phyloP scores from a whole-genome alignment of 2,797 vertebrate genomes.

The Gallinago nigripennis region DNA sequence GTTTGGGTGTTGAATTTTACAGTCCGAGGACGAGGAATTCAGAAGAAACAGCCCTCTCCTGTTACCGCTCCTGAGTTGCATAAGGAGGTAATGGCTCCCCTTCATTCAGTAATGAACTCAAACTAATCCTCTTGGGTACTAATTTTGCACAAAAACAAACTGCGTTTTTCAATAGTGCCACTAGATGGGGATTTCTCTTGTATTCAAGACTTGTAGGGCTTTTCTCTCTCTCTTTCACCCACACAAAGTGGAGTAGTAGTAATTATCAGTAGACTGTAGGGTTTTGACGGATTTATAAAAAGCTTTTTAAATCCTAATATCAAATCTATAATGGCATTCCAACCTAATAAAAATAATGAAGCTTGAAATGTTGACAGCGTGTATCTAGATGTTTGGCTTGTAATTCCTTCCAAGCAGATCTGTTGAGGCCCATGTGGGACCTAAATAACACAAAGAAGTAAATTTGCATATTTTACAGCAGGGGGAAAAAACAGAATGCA shows the following conservation, averaged over 20 bases:
- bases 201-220: slow-evolving; percentile 29
- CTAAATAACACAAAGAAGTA: slow-evolving; percentile 68
- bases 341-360: slow-evolving; percentile 66
- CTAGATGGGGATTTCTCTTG: slow-evolving; percentile 78
- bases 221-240: slow-evolving; percentile 1
- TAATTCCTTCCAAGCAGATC: slow-evolving; percentile 65
- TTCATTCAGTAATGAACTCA: slow-evolving; percentile 71
- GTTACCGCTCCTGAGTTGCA: slow-evolving; percentile 53
- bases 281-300: slow-evolving; percentile 49
- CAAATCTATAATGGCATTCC: slow-evolving; percentile 53
- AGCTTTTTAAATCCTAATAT: slow-evolving; percentile 58
- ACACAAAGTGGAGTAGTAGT: slow-evolving; percentile 34
- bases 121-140: slow-evolving; percentile 76
- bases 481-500: slow-evolving; percentile 69
- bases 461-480: slow-evolving; percentile 75
- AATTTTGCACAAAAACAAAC: slow-evolving; percentile 78
- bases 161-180: slow-evolving; percentile 68
- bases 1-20: not conserved
- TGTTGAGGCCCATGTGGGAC: slow-evolving; percentile 61
- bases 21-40: not conserved
- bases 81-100: slow-evolving; percentile 63
- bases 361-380: slow-evolving; percentile 67
- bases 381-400: slow-evolving; percentile 63
- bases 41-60: slow-evolving; percentile 47
- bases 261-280: slow-evolving; percentile 68